Evolutionary conservation across 2,113 vertebrate genomes (phyloP).

Genomic region (Oreochromis aureus): DNA sequence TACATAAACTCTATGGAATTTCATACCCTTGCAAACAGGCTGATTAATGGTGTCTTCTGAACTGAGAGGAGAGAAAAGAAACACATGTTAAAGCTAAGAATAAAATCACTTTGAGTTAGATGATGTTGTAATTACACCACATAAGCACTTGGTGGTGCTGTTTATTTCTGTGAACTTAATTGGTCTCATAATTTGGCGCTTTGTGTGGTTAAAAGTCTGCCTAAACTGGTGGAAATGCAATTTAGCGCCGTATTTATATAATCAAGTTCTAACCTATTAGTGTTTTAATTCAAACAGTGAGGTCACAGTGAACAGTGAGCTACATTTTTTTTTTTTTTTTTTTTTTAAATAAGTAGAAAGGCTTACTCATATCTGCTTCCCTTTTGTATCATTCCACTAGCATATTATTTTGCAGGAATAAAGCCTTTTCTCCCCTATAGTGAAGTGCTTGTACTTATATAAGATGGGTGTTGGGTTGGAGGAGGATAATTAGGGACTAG

Average conservation of each 20-base stretch:
- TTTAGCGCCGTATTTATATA: background rate
- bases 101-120: background rate
- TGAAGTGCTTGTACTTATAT: conserved; percentile 27
- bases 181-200: background rate
- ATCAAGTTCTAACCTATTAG: background rate
- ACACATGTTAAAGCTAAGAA: background rate
- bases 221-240: background rate
- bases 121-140: background rate
- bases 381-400: background rate
- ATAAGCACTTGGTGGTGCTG: conserved; percentile 33
- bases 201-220: background rate
- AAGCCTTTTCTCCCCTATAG: conserved; percentile 9
- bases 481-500: conserved; percentile 47
- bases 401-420: background rate
- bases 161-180: background rate
- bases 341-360: background rate
- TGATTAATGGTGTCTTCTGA: conserved; percentile 8
- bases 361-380: background rate
- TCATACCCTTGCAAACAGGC: background rate
- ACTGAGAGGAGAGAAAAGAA: background rate
- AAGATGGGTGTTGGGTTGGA: background rate
- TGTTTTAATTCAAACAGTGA: background rate
- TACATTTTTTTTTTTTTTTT: background rate
- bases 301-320: background rate
- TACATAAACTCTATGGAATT: background rate